Conservation (phyloP, 2,797 vertebrate genomes). For the Dryobates pubescens region DNA sequence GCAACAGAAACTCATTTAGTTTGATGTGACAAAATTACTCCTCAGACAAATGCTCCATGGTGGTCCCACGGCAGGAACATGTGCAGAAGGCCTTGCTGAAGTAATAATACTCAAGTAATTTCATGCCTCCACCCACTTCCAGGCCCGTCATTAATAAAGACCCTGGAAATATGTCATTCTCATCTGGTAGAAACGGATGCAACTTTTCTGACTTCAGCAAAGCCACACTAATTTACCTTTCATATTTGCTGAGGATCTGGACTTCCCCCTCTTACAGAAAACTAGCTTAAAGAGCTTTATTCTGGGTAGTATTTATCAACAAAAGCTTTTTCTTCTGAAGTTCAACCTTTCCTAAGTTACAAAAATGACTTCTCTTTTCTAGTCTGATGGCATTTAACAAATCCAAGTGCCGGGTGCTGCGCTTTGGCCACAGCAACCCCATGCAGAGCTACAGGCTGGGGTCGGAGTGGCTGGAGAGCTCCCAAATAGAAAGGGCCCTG, state of each 20-base stretch:
- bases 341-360: not conserved
- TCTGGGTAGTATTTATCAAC: not conserved
- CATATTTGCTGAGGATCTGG: not conserved
- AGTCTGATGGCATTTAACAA: not conserved
- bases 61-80: conserved; percentile 38
- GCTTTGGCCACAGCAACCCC: no score
- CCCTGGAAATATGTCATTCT: not conserved
- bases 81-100: conserved; percentile 47
- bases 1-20: conserved; percentile 56
- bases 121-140: conserved; percentile 40
- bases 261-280: not conserved
- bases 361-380: not conserved
- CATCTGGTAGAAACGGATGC: not conserved
- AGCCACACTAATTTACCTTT: conserved; percentile 1
- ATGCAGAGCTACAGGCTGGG: no score
- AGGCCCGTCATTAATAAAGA: not conserved
- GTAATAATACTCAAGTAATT: conserved; percentile 56
- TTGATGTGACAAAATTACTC: conserved; percentile 50
- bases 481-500: no score
- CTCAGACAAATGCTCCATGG: conserved; percentile 27
- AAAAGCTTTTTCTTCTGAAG: not conserved
- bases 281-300: not conserved
- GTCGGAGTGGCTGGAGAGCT: no score
- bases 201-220: not conserved
- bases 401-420: no score